Percentiles rank a stretch among this genome's conserved stretches.
Evolutionary conservation across 1,140 invertebrate genomes (phyloP).

Genomic region (Helicoverpa zea): DNA sequence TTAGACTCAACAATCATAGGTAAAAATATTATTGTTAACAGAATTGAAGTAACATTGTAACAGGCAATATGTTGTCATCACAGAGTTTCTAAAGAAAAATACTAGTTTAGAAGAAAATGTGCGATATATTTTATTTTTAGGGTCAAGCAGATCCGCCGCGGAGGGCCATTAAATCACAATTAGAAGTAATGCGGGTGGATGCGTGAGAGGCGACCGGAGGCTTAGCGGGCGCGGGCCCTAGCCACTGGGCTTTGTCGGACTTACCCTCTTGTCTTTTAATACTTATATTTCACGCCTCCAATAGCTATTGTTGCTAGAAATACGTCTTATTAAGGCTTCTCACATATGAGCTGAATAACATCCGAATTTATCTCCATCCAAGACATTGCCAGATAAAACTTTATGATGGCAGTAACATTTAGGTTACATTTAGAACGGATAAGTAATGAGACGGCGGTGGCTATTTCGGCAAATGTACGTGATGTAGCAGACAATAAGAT

Average conservation of each 20-base stretch:
- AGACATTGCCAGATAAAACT: constrained; percentile 47
- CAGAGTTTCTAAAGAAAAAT: constrained; percentile 11
- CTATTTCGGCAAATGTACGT: constrained; percentile 51
- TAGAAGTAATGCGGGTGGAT: constrained; percentile 82
- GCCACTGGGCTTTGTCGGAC: constrained; percentile 73
- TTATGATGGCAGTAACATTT: constrained; percentile 50
- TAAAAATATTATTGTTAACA: not conserved
- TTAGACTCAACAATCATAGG: not conserved
- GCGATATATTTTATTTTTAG: constrained; percentile 71
- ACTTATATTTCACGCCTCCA: constrained; percentile 74
- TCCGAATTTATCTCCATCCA: constrained; percentile 12
- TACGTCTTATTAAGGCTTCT: constrained; percentile 50
- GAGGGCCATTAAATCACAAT: constrained; percentile 84
- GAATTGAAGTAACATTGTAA: not conserved
- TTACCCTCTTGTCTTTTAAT: constrained; percentile 77
- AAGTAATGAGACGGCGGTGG: constrained; percentile 44
- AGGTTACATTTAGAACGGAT: constrained; percentile 49
- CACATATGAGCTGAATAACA: constrained; percentile 12
- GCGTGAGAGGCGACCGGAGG: constrained; percentile 74
- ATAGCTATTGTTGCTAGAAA: constrained; percentile 55
- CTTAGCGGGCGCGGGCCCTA: constrained; percentile 66
- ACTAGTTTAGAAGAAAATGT: constrained; percentile 52
- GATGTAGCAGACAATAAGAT: constrained; percentile 52
- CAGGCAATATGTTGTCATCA: not conserved
- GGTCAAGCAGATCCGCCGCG: constrained; percentile 72